Base-by-base conservation (phyloP, 2,888 invertebrate genomes). In the Morpho helenor region DNA sequence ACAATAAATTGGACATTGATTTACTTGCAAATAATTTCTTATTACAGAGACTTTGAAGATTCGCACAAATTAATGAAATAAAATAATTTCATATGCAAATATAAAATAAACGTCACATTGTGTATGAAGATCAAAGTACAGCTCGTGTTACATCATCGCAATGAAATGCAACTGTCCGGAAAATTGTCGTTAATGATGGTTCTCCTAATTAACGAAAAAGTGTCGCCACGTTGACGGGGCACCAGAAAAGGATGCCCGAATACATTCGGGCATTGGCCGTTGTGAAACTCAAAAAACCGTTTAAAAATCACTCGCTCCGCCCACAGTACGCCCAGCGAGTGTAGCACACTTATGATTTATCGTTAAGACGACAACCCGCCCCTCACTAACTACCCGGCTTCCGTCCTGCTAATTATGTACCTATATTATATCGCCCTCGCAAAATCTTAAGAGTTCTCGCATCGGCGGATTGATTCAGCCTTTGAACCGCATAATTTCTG, bases 301-400 rank as follows among this genome's bases (percentile, higher is more conserved):
- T 89, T 88, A 88, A 88, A 88, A 88, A 82, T 87, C 82, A 84
- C 76, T 88, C 80, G 89, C 89, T 73, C 87, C 89, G 84, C 89
- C 89, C 81, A 79, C 79, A 71, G 76, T 79, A 82, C 87, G 88
- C 86, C 88, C 87, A 81, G 76, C 73, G 75, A 77, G 80, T 84
- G 81, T 75, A 77, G 84, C 80, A 81, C 87, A 85, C 88, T 86
- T 89, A 89, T 89, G 89, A 89, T 89, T 88, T 89, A 89, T 89
- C 84, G 82, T 77, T 73, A 77, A 79, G 80, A 79, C 81, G 87
- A 86, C 88, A 87, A 80, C 84, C 85, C 85, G 87, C 87, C 88
- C 82, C 84, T 79, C 74, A 77, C 84, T 84, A 84, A 86, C 86
- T 84, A 84, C 83, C 74, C 79, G 67, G 84, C 86, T 87, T 84